These are phyloP conservation scores for Cricetomys ansorgei DNA, from an alignment of 2,113 vertebrate genomes.

Conservation along the genomic window DNA sequence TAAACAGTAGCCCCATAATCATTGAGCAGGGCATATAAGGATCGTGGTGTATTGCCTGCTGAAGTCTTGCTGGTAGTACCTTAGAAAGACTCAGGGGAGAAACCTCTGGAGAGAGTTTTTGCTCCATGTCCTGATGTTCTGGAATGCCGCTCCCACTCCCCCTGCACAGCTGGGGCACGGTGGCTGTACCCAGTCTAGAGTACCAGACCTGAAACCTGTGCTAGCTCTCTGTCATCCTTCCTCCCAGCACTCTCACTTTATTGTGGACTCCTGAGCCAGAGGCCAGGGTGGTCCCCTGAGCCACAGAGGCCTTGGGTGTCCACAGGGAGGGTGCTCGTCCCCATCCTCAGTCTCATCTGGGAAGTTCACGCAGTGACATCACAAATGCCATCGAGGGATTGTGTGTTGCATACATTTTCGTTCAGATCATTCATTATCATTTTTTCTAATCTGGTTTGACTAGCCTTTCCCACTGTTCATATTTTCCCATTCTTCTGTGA, in stretches of 20 bases:
- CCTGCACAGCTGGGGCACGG: too few species aligned
- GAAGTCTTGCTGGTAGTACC: not conserved
- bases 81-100: not conserved
- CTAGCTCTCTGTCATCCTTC: not conserved
- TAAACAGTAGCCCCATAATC: not conserved
- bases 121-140: not conserved
- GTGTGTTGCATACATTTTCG: not conserved
- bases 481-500: slow-evolving; percentile 31
- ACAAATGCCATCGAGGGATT: not conserved
- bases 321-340: not conserved
- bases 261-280: not conserved
- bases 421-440: slow-evolving; percentile 1
- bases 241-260: not conserved
- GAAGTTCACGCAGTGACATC: not conserved
- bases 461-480: not conserved
- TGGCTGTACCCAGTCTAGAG: not conserved
- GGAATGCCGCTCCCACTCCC: not conserved
- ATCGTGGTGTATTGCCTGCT: not conserved
- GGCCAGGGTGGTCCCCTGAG: too few species aligned
- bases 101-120: not conserved
- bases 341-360: not conserved
- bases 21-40: not conserved
- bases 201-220: not conserved
- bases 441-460: slow-evolving; percentile 25
- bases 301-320: not conserved